A percentile compares a stretch with the other conserved stretches of the same genome.
phyloP scores from a whole-genome alignment of 2,797 vertebrate genomes.

The Morelia viridis region DNA sequence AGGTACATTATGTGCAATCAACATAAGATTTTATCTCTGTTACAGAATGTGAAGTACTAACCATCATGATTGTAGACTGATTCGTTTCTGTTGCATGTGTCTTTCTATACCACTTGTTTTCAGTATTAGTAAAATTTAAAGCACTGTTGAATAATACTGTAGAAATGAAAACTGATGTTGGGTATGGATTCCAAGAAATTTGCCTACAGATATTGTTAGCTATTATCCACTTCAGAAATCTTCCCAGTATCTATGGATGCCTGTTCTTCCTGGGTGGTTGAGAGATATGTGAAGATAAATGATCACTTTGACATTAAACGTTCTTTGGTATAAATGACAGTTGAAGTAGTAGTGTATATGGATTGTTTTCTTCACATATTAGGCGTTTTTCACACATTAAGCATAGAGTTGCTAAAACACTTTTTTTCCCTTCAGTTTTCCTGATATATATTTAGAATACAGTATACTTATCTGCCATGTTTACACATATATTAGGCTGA shows the following conservation, averaged over 20 bases:
- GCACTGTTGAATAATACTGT: background rate
- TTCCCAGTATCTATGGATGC: background rate
- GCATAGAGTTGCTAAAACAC: background rate
- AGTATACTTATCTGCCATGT: background rate
- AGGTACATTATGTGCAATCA: background rate
- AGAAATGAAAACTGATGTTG: background rate
- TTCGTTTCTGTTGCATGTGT: background rate
- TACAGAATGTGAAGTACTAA: background rate
- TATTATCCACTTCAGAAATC: background rate
- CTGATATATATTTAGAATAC: background rate
- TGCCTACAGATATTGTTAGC: background rate
- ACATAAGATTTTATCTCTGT: background rate
- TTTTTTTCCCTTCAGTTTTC: background rate
- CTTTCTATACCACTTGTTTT: background rate
- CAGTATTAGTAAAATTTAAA: background rate
- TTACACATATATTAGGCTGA: background rate
- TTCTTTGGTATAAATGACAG: background rate
- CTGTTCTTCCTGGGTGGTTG: background rate
- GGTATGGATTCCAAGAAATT: background rate
- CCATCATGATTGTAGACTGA: background rate
- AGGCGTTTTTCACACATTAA: too few relatives aligned
- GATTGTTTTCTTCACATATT: background rate
- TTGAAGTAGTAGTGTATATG: background rate
- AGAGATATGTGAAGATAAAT: background rate
- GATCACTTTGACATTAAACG: background rate